Percentiles rank a stretch among this genome's conserved stretches.
Evolutionary conservation across 53 echinoderm and acorn worm species (phyloP).

Genomic region (Echinarachnius parma): DNA sequence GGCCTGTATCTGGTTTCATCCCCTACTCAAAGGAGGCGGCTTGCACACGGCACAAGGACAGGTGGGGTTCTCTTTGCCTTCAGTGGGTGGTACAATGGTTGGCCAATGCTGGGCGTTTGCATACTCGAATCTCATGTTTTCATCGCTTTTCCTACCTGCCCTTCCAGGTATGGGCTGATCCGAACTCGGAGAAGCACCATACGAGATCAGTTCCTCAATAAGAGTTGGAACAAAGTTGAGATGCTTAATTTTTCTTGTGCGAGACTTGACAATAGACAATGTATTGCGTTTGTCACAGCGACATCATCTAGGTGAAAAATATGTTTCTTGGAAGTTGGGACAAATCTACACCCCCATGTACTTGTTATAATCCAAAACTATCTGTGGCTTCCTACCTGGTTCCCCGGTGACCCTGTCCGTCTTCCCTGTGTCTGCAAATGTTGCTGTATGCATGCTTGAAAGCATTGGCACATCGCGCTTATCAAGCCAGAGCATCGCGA

Average conservation of each 20-base stretch:
- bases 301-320: too few species aligned
- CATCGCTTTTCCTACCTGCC: background rate
- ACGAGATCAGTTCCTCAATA: too few species aligned
- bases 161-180: too few species aligned
- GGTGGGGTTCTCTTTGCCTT: background rate
- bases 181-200: too few species aligned
- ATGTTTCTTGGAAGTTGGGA: conserved; percentile 21
- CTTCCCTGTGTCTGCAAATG: conserved; percentile 15
- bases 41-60: conserved; percentile 22
- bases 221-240: too few species aligned
- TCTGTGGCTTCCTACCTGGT: conserved; percentile 13
- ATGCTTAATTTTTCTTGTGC: too few species aligned
- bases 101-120: conserved; percentile 10
- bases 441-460: conserved; percentile 8
- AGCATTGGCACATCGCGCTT: conserved; percentile 37
- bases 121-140: conserved; percentile 3
- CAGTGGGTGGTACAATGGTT: background rate
- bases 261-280: too few species aligned
- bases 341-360: conserved; percentile 50
- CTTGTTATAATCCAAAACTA: conserved; percentile 31
- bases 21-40: background rate
- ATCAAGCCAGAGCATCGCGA: conserved; percentile 23
- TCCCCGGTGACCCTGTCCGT: conserved; percentile 10
- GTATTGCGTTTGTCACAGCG: too few species aligned
- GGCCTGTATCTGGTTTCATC: background rate